These are phyloP conservation scores for Tapera naevia DNA, from an alignment of 2,797 vertebrate genomes.

Conservation along the genomic window DNA sequence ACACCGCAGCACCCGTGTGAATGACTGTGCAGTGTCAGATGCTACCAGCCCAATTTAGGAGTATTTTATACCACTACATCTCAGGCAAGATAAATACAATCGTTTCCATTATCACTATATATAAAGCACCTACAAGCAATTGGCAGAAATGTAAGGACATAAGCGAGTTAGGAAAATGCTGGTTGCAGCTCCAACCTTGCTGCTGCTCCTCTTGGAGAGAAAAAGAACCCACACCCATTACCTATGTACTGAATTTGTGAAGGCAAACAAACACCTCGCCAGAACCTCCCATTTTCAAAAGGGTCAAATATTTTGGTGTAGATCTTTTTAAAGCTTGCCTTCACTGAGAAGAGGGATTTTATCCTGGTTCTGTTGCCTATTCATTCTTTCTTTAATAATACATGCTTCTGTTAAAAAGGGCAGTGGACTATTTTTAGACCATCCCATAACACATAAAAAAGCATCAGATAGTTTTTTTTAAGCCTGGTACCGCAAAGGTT, in stretches of 20 bases:
- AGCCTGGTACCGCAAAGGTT: neutral
- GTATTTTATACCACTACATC: neutral
- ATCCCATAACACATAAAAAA: conserved; percentile 25
- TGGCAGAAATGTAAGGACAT: neutral
- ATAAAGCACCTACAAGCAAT: neutral
- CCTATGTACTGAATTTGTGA: neutral
- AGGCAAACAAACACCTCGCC: neutral
- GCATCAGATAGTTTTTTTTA: neutral
- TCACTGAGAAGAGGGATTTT: neutral
- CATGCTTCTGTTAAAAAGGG: conserved; percentile 57
- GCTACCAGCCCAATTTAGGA: conserved; percentile 17
- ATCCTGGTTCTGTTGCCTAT: neutral
- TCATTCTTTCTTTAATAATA: conserved; percentile 59
- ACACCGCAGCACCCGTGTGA: neutral
- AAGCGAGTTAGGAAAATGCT: neutral
- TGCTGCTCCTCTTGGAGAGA: neutral
- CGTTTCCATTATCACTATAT: neutral
- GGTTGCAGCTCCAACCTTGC: neutral
- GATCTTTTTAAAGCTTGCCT: neutral
- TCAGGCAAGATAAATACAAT: conserved; percentile 11
- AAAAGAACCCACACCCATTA: neutral
- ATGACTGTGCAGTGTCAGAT: neutral
- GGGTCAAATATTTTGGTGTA: neutral
- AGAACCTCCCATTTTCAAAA: neutral
- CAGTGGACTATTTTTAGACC: conserved; percentile 38